phyloP scores from a whole-genome alignment of 2,888 invertebrate species.

The Eugnorisma glareosa region DNA sequence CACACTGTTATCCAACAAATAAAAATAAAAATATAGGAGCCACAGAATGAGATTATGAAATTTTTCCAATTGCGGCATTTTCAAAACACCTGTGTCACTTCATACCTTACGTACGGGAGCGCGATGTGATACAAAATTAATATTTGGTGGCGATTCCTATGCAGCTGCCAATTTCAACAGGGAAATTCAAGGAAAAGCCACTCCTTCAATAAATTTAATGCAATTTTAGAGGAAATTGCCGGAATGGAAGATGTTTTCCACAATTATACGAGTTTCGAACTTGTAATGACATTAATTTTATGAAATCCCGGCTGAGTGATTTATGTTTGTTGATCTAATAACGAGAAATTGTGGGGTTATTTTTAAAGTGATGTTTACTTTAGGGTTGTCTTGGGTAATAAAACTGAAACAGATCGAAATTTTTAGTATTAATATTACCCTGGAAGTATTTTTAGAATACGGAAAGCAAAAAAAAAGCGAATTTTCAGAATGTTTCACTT shows the following conservation, averaged over 20 bases:
- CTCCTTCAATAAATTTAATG: slow-evolving; percentile 27
- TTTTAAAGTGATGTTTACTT: slow-evolving; percentile 6
- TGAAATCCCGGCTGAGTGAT: slow-evolving; percentile 24
- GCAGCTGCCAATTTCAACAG: slow-evolving; percentile 68
- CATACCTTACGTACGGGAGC: slow-evolving; percentile 53
- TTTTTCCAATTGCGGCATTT: slow-evolving; percentile 68
- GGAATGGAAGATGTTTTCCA: slow-evolving; percentile 17
- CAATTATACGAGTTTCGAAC: slow-evolving; percentile 28
- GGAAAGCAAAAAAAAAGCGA: too few relatives aligned
- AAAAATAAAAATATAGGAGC: slow-evolving; percentile 49
- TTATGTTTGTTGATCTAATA: slow-evolving; percentile 22
- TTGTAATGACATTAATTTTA: slow-evolving; percentile 32
- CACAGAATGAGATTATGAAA: slow-evolving; percentile 65
- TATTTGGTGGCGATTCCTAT: slow-evolving; percentile 71
- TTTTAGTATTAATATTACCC: neutral
- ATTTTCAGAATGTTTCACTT: neutral
- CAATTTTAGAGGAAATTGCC: slow-evolving; percentile 25
- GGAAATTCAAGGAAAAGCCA: slow-evolving; percentile 34
- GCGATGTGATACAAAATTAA: slow-evolving; percentile 70
- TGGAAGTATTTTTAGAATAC: neutral
- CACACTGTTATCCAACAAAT: neutral
- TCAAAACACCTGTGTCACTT: slow-evolving; percentile 69
- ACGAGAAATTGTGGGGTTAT: slow-evolving; percentile 3
- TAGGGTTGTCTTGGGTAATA: neutral
- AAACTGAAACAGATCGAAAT: neutral